phyloP scores from a whole-genome alignment of 92 coral and sea anemone species.

The Epizoanthus stellaris region DNA sequence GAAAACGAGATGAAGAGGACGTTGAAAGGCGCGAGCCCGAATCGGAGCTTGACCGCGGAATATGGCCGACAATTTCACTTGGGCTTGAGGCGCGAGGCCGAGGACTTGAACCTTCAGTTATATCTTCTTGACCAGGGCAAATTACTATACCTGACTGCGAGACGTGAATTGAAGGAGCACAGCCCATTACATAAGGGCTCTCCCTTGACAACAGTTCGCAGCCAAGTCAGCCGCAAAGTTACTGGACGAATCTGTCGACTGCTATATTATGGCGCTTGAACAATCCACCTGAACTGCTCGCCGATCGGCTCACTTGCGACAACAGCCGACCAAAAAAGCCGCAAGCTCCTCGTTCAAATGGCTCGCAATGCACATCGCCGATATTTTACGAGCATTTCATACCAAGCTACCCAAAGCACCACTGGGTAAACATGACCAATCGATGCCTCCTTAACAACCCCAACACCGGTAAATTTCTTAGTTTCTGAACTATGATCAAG shows the following conservation, averaged over 20 bases:
- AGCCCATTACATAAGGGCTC: constrained; percentile 86
- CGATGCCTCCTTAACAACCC: constrained; percentile 21
- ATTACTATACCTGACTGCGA: constrained; percentile 97
- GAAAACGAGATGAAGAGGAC: constrained; percentile 90
- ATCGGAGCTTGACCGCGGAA: constrained; percentile 91
- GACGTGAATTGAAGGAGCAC: constrained; percentile 99
- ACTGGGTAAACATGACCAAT: constrained; percentile 30
- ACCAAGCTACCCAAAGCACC: constrained; percentile 40
- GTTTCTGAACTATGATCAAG: constrained; percentile 24
- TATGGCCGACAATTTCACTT: constrained; percentile 99
- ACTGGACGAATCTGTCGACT: constrained; percentile 2
- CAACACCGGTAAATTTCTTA: constrained; percentile 38
- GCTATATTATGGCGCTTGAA: constrained; percentile 48
- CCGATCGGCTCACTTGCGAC: constrained; percentile 42
- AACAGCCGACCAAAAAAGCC: constrained; percentile 39
- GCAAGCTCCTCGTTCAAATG: constrained; percentile 26
- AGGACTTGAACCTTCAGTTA: constrained; percentile 93
- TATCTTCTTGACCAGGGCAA: constrained; percentile 74
- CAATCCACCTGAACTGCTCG: constrained; percentile 13
- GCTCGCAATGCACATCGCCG: constrained; percentile 13
- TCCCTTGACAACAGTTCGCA: constrained; percentile 36
- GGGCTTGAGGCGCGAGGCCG: constrained; percentile 96
- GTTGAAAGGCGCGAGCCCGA: constrained; percentile 94
- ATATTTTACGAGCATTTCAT: constrained; percentile 2
- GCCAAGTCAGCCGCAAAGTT: constrained; percentile 33